These are phyloP conservation scores for Gallinago jamesoni DNA, from an alignment of 2,113 vertebrate species.

Conservation along the genomic window DNA sequence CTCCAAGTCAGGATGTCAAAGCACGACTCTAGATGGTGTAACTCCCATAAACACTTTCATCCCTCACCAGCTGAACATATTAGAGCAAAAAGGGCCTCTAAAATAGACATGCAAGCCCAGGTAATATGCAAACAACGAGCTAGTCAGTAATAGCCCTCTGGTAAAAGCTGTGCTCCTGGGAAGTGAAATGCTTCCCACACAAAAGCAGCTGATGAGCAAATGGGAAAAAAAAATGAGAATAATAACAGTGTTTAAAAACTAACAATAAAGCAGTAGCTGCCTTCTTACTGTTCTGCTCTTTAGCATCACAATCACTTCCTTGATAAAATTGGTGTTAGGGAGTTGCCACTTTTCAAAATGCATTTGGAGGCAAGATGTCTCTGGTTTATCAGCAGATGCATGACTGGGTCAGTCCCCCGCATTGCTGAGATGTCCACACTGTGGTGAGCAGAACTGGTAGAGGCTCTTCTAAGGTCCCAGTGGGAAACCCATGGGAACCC, in stretches of 20 bases:
- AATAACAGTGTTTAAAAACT: not conserved
- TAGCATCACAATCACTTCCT: not conserved
- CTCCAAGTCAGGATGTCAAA: accelerated
- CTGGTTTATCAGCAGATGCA: not conserved
- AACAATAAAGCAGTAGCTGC: not conserved
- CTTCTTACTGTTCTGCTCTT: not conserved
- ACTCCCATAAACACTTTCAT: not conserved
- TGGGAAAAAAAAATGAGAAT: not conserved
- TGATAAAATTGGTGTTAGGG: not conserved
- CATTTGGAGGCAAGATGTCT: not conserved
- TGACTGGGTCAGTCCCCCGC: not conserved
- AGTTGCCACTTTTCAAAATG: not conserved
- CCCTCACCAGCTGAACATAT: not conserved
- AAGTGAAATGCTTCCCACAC: not conserved
- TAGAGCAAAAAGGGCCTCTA: not conserved
- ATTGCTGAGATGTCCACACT: not conserved
- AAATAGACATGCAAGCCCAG: not conserved
- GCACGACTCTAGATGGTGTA: accelerated
- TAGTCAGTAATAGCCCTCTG: not conserved
- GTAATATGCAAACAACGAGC: not conserved
- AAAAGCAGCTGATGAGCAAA: not conserved
- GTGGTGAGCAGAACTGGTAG: not conserved
- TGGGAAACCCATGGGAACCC: not conserved
- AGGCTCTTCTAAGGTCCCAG: not conserved
- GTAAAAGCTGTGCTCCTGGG: not conserved